phyloP scores from a whole-genome alignment of 1,140 invertebrate species.

The Nasonia vitripennis region DNA sequence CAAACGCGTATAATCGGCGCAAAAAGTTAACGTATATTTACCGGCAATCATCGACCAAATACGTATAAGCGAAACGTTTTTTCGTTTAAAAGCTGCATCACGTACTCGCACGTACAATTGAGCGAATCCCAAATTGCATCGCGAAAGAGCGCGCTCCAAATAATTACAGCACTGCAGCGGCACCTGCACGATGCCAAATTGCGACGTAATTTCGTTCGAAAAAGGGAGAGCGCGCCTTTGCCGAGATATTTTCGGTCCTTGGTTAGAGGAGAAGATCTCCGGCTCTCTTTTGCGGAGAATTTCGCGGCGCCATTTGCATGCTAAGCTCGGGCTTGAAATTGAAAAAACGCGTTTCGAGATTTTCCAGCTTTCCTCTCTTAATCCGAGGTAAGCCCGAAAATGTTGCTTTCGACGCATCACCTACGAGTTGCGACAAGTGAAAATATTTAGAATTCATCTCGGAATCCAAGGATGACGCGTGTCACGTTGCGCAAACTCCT shows the following conservation, averaged over 20 bases:
- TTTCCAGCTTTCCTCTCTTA: too few species aligned
- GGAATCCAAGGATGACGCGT: conserved; percentile 17
- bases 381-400: too few species aligned
- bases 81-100: too few species aligned
- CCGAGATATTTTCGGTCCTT: not conserved
- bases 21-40: too few species aligned
- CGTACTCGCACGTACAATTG: too few species aligned
- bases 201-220: not conserved
- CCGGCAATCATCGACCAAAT: too few species aligned
- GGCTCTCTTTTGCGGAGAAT: not conserved
- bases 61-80: too few species aligned
- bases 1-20: too few species aligned
- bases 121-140: too few species aligned
- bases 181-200: not conserved
- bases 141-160: not conserved
- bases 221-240: not conserved
- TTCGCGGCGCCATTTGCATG: not conserved
- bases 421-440: too few species aligned
- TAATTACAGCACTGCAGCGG: not conserved
- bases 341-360: not conserved
- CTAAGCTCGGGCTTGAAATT: not conserved
- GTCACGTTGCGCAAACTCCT: not conserved
- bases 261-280: not conserved
- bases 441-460: conserved; percentile 34
- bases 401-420: too few species aligned